phyloP scores from a whole-genome alignment of 1,140 invertebrate genomes.

The Bombus terrestris region DNA sequence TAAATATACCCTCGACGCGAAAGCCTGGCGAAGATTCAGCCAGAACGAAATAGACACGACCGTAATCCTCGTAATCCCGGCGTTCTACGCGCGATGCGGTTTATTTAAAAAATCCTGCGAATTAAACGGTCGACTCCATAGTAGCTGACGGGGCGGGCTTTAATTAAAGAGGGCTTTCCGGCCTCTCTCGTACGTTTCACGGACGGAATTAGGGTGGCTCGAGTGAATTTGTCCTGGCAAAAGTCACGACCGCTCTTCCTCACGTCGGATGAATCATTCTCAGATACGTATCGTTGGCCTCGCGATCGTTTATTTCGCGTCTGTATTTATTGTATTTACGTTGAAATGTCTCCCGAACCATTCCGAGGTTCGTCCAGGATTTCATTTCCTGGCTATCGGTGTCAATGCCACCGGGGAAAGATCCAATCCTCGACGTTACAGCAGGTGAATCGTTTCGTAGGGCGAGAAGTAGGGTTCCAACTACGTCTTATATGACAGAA shows the following conservation, averaged over 20 bases:
- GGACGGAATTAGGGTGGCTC: conserved; percentile 2
- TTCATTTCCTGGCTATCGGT: conserved; percentile 30
- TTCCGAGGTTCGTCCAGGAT: neutral
- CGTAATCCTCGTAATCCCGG: neutral
- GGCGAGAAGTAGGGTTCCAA: neutral
- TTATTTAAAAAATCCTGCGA: conserved; percentile 27
- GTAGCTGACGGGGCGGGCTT: neutral
- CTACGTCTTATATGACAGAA: conserved; percentile 6
- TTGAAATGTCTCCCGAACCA: neutral
- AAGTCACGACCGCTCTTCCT: neutral
- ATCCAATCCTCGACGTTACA: neutral
- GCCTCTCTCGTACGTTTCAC: neutral
- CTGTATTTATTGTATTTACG: neutral
- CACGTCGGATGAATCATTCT: neutral
- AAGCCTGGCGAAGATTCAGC: neutral
- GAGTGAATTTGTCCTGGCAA: neutral
- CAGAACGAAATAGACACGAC: conserved; percentile 6
- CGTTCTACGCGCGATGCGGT: conserved; percentile 7
- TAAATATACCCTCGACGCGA: neutral
- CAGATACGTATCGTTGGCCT: too few relatives aligned
- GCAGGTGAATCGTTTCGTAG: neutral
- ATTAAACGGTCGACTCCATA: conserved; percentile 17
- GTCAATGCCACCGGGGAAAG: neutral
- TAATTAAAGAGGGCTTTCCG: conserved; percentile 42
- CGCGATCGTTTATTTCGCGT: neutral